A percentile compares a stretch with the other conserved stretches of the same genome.
phyloP scores from a whole-genome alignment of 2,797 vertebrate genomes.

The Pipistrellus nathusii region DNA sequence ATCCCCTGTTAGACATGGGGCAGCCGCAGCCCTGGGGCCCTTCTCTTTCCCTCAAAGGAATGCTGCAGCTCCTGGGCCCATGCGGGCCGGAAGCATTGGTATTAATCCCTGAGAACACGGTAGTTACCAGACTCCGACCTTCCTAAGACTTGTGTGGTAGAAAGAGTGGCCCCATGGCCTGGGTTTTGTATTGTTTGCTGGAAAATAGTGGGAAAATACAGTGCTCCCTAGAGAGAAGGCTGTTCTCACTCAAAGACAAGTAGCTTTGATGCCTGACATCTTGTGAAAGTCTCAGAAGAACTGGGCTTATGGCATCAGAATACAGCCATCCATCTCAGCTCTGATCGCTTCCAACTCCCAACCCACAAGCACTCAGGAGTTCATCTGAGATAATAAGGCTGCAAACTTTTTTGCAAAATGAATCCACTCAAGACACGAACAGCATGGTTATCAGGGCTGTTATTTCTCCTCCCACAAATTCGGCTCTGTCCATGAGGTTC shows the following conservation, averaged over 20 bases:
- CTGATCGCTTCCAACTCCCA: background rate
- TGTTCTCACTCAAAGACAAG: slow-evolving; percentile 41
- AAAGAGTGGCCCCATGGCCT: accelerated
- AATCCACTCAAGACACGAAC: background rate
- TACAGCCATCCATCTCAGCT: background rate
- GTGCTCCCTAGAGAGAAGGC: background rate
- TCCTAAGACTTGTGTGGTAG: background rate
- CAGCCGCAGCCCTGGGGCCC: no score
- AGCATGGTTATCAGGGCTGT: background rate
- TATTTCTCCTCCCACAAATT: background rate
- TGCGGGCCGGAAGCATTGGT: background rate
- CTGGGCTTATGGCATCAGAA: background rate
- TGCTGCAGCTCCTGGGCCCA: background rate
- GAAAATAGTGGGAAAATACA: background rate
- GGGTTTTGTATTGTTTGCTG: background rate
- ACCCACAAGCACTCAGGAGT: background rate
- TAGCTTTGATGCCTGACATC: background rate
- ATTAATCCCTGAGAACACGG: background rate
- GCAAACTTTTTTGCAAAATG: background rate
- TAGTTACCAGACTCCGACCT: background rate
- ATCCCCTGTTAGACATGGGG: background rate
- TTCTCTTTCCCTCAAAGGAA: background rate
- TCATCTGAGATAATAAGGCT: background rate
- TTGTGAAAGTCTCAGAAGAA: background rate
- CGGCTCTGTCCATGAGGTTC: background rate